Conservation (phyloP, 2,113 vertebrate species). For the Beaufortia kweichowensis region DNA sequence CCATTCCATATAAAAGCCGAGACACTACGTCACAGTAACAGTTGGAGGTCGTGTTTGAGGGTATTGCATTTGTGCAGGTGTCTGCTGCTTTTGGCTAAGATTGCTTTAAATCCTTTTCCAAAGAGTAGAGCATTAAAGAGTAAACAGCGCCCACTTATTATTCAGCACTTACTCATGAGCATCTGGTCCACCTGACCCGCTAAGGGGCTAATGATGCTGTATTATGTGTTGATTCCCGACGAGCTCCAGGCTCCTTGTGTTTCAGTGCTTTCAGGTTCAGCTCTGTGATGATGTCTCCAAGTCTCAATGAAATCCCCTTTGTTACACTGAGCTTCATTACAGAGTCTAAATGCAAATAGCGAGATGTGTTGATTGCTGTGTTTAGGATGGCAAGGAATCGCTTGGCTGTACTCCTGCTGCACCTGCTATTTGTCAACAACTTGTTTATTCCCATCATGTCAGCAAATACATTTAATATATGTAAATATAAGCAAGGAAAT, state of each 20-base stretch:
- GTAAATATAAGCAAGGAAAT: background rate
- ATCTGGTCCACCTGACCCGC: constrained; percentile 39
- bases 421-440: constrained; percentile 20
- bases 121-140: background rate
- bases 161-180: constrained; percentile 20
- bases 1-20: too few relatives aligned
- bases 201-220: constrained; percentile 43
- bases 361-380: constrained; percentile 30
- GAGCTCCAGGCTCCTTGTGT: constrained; percentile 15
- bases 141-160: constrained; percentile 31
- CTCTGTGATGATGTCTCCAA: constrained; percentile 29
- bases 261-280: constrained; percentile 8
- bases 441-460: constrained; percentile 15
- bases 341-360: constrained; percentile 22
- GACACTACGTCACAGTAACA: background rate
- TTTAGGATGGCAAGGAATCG: constrained; percentile 10
- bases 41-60: background rate
- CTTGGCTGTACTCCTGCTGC: constrained; percentile 16
- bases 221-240: constrained; percentile 32
- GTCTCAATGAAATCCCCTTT: constrained; percentile 14
- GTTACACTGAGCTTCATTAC: constrained; percentile 2
- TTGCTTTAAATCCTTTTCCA: background rate
- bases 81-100: background rate
- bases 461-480: constrained; percentile 11
- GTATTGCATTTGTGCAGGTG: background rate